Conservation (phyloP, 2,797 vertebrate genomes). For the Darevskia nairensis region DNA sequence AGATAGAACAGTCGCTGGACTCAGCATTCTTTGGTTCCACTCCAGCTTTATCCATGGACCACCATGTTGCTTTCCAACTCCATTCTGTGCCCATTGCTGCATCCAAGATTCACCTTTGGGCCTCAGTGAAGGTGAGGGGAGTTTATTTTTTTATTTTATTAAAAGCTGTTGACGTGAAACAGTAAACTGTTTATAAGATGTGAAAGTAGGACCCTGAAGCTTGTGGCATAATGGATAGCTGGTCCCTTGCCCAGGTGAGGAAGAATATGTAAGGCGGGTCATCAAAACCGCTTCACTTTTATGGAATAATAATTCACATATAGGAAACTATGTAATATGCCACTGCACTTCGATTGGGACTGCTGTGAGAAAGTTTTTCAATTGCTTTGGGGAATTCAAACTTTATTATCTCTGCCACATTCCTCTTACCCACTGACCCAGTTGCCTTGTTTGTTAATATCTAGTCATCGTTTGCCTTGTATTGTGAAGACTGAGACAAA, state of each 20-base stretch:
- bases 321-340: background rate
- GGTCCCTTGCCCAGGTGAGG: background rate
- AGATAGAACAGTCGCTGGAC: too few species aligned
- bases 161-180: background rate
- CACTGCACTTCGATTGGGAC: background rate
- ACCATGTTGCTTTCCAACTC: background rate
- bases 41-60: background rate
- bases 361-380: constrained; percentile 11
- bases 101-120: background rate
- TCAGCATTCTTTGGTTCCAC: background rate
- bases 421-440: constrained; percentile 26
- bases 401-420: constrained; percentile 15
- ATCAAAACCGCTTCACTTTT: background rate
- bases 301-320: background rate
- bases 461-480: constrained; percentile 26
- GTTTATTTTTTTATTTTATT: background rate
- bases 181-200: background rate
- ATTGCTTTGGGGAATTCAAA: background rate
- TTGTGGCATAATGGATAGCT: background rate
- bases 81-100: background rate
- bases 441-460: constrained; percentile 36
- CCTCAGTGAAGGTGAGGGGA: background rate
- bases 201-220: background rate
- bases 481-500: constrained; percentile 22
- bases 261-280: background rate